phyloP scores from a whole-genome alignment of 2,888 invertebrate species.

The Kuschelorhynchus macadamiae region DNA sequence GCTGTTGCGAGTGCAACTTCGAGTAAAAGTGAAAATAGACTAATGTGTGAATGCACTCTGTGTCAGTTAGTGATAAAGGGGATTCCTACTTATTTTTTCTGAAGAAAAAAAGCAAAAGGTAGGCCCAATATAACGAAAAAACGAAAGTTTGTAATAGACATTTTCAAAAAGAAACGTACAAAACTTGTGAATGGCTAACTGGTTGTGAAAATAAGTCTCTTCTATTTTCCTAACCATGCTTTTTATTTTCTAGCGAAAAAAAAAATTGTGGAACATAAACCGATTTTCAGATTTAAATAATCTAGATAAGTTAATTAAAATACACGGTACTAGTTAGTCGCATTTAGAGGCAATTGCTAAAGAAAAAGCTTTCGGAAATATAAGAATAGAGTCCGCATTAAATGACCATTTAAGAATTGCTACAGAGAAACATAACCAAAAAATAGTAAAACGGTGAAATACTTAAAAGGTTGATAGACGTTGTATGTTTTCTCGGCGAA shows the following conservation, averaged over 20 bases:
- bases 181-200: constrained; percentile 3
- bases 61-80: background rate
- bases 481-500: constrained; percentile 39
- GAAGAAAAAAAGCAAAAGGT: background rate
- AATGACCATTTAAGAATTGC: constrained; percentile 17
- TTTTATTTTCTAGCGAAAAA: constrained; percentile 30
- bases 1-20: no score
- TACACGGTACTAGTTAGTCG: constrained; percentile 6
- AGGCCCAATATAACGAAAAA: background rate
- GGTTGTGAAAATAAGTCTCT: constrained; percentile 5
- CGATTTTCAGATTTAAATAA: constrained; percentile 35
- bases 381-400: constrained; percentile 14
- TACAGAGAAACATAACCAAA: constrained; percentile 48
- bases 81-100: background rate
- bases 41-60: no score
- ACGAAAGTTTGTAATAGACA: constrained; percentile 4
- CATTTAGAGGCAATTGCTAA: constrained; percentile 31
- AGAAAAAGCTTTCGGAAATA: constrained; percentile 40
- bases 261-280: constrained; percentile 14
- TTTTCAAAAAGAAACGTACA: constrained; percentile 3
- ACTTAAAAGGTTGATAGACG: constrained; percentile 48
- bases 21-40: no score
- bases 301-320: constrained; percentile 29
- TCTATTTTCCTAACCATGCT: background rate
- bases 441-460: constrained; percentile 50